Base-by-base conservation (phyloP, 2,888 invertebrate species). In the Stratiomys singularior region DNA sequence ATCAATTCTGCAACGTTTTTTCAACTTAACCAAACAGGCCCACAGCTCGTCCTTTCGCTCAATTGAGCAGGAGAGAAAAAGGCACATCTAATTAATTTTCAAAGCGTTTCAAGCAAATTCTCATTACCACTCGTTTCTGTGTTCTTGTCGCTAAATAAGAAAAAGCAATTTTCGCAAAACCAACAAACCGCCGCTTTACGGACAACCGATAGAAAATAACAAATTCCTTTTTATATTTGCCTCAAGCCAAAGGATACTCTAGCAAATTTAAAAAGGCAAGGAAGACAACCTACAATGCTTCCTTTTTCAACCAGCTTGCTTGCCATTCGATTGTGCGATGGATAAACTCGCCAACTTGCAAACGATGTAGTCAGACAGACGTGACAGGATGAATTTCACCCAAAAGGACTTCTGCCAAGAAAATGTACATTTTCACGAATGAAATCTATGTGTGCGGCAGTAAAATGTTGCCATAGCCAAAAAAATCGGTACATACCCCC, bases 191-290 rank as follows among this genome's bases (percentile, higher is more conserved):
- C 52, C 15, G 4, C 52, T 18, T 37, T 37, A 37, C 37, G 37
- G 37, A 37, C 37, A 37, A 52, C 52, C 52, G n/a, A 52, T 18
- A 4, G 52, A 52, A 52, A 52, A 52, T 52, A 52, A 52, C 2
- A 15, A 13, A 52, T 52, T 52, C 15, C n/a, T 52, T 52, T 52
- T 13, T n/a, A n/a, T n/a, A 64, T 64, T 30, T 30, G 64, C 64
- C 64, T 5, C 13, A 18, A 30, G 64, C 13, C 28, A 18, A 64
- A 64, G 28, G 30, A 21, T 28, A 28, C 25, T 9, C 25, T 5
- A 21, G 30, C 64, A 64, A 64, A 64, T 64, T 64, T 30, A 30
- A 64, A 60, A 64, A 28, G 64, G 30, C 27, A 27, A 64, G 18
- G 28, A 28, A 64, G 28, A 64, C 28, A 30, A 9, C 28, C 23